Evolutionary conservation across 1,140 invertebrate genomes (phyloP).

Genomic region (Bilobella aurantiaca): DNA sequence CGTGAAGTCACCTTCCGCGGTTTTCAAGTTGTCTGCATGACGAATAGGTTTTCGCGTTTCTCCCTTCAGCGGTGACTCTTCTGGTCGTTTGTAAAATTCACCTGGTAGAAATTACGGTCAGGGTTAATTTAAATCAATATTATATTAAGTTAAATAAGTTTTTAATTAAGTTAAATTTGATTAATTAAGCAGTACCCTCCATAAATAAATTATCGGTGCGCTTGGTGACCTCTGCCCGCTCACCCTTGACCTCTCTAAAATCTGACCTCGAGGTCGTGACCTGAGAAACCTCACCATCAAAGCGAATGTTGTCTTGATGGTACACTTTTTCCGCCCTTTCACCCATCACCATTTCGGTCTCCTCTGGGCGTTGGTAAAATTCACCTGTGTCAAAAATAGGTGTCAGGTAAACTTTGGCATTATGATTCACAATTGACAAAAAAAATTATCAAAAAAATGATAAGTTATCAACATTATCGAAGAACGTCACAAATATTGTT

Average conservation of each 20-base stretch:
- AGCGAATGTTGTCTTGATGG: slow-evolving; percentile 47
- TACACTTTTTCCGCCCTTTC: slow-evolving; percentile 43
- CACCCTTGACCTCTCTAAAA: neutral
- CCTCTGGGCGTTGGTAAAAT: slow-evolving; percentile 14
- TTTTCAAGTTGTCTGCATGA: slow-evolving; percentile 45
- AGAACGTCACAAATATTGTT: no score
- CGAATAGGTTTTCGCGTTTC: slow-evolving; percentile 39
- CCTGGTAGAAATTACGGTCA: no score
- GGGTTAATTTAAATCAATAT: no score
- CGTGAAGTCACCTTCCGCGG: slow-evolving; percentile 28
- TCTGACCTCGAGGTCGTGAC: neutral
- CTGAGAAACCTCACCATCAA: slow-evolving; percentile 47
- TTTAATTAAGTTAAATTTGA: no score
- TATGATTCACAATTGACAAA: neutral
- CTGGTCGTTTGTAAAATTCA: slow-evolving; percentile 40
- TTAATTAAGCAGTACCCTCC: slow-evolving; percentile 36
- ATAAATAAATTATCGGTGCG: slow-evolving; percentile 29
- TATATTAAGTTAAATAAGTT: no score
- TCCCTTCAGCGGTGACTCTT: neutral
- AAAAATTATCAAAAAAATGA: neutral
- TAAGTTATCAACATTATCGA: neutral
- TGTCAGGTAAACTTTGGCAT: neutral
- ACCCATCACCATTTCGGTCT: slow-evolving; percentile 39
- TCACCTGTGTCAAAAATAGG: slow-evolving; percentile 10
- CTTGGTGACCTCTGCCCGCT: slow-evolving; percentile 21